Evolutionary conservation across 1,140 invertebrate genomes (phyloP).

Genomic region (Lanistes nyassanus): DNA sequence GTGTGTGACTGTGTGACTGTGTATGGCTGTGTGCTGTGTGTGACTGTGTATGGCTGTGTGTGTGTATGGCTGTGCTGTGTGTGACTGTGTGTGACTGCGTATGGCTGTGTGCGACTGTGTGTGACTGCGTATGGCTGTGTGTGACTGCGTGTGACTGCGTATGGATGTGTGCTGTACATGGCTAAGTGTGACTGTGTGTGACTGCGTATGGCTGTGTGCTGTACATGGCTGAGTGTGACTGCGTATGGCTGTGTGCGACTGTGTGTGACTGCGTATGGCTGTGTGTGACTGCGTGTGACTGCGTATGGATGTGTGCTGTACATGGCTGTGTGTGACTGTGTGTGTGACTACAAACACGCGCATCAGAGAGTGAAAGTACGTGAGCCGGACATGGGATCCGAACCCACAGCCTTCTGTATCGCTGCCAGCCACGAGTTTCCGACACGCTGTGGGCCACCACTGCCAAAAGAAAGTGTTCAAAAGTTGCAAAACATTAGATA

Average conservation of each 20-base stretch:
- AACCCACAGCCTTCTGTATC: too few species aligned
- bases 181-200: slow-evolving; percentile 4
- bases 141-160: neutral
- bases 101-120: neutral
- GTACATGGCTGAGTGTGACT: neutral
- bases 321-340: neutral
- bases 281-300: slow-evolving; percentile 4
- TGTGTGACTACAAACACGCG: neutral
- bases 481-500: too few species aligned
- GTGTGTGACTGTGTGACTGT: neutral
- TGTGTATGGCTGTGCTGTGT: neutral
- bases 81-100: neutral
- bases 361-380: too few species aligned
- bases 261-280: slow-evolving; percentile 9
- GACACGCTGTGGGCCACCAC: too few species aligned
- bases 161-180: too few species aligned
- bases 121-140: neutral
- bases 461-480: too few species aligned
- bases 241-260: neutral
- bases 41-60: neutral
- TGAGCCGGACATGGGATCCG: too few species aligned
- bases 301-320: neutral
- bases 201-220: neutral
- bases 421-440: too few species aligned
- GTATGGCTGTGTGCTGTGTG: neutral